These are phyloP conservation scores for Pygoscelis adeliae DNA, from an alignment of 2,113 vertebrate genomes.

Conservation along the genomic window DNA sequence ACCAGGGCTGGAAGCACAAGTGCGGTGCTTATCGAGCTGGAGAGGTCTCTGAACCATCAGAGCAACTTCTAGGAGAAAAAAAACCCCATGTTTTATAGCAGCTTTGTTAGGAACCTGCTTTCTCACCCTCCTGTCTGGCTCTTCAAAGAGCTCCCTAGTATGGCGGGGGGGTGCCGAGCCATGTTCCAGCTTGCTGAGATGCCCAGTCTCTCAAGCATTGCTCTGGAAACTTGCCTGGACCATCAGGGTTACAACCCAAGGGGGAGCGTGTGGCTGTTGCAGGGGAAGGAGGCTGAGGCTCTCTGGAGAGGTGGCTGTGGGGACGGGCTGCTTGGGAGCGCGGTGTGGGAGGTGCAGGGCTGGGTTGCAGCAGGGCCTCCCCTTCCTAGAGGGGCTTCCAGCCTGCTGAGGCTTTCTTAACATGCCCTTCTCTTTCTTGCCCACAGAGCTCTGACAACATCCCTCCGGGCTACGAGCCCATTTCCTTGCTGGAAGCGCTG, in stretches of 20 bases:
- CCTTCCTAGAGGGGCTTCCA: not conserved
- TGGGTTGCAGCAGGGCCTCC: not conserved
- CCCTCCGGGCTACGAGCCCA: slow-evolving; percentile 94
- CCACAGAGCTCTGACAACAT: slow-evolving; percentile 89
- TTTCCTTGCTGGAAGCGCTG: slow-evolving; percentile 93
- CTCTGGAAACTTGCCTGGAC: not conserved
- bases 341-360: not conserved
- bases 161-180: not conserved
- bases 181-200: not conserved
- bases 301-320: not conserved
- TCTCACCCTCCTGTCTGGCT: not conserved
- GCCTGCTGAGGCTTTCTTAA: not conserved
- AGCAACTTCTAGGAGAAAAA: not conserved
- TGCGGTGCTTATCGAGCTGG: not conserved
- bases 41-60: not conserved
- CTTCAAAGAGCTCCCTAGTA: not conserved
- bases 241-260: fast-evolving
- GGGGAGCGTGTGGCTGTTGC: not conserved
- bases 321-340: not conserved
- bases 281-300: not conserved
- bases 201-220: not conserved
- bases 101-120: not conserved
- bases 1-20: not conserved
- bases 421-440: fast-evolving
- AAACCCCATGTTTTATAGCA: not conserved